Base-by-base conservation (phyloP, 1,140 invertebrate genomes). In the Harpegnathos saltator region DNA sequence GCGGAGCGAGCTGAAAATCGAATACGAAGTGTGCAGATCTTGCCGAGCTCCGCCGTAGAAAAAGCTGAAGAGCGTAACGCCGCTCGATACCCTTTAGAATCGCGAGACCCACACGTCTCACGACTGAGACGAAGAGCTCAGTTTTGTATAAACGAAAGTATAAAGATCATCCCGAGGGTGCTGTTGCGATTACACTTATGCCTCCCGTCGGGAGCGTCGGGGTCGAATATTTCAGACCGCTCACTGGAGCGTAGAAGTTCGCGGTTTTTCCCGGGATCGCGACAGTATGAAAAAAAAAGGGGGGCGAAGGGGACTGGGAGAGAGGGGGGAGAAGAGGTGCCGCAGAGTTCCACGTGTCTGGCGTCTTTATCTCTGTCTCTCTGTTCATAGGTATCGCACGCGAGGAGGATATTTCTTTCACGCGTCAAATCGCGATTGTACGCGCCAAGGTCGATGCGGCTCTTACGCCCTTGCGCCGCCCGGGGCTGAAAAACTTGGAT, bases 401-500 rank as follows among this genome's bases (percentile, higher is more conserved):
- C 38, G 38, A 44, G 9, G 65, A 14, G 29, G 22, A 68, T 68
- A 68, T 68, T 44, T 68, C 65, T 52, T 71, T 71, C 52, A 56
- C 52, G 48, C 50, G 68, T 71, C 68, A 71, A 71, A 52, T 71
- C n/a, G 29, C 68, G 68, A 54, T 71, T 71, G 24, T 71, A 54
- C 68, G 38, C 54, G 12, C n/a, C 68, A 71, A 71, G 68, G 50
- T 56, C 68, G 54, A 71, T 24, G n/a, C 11, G 24, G 7, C 14
- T 33, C 50, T 56, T 24, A 48, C 38, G 44, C 15, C 44, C 4
- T 19, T 68, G 29, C 65, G 33, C 19, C 38, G 7, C 11, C 38
- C 38, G 65, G 19, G 11, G 65, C 12, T 38, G 19, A 50, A 50
- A 22, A 68, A 50, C 14, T 38, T 68, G 38, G 38, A 44, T 19